These are phyloP conservation scores for Cerastis rubricosa DNA, from an alignment of 2,888 invertebrate genomes.

Conservation along the genomic window DNA sequence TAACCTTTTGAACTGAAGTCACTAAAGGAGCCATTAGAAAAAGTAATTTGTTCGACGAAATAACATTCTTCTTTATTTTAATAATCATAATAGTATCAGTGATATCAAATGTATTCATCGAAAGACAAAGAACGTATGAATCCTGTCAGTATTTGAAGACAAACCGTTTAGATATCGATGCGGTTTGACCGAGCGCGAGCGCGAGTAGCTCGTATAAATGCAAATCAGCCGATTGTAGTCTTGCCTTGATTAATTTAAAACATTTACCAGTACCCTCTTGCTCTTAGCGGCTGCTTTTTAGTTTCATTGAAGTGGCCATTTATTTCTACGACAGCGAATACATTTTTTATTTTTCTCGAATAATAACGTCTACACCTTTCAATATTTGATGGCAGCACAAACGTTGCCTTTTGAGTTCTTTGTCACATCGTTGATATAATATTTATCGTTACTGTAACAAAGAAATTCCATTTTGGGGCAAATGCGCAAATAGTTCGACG, in stretches of 20 bases:
- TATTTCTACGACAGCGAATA: conserved; percentile 37
- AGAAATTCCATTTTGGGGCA: conserved; percentile 88
- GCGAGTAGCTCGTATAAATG: conserved; percentile 84
- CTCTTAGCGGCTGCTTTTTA: conserved; percentile 69
- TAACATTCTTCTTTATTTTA: not conserved
- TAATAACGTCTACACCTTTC: conserved; percentile 60
- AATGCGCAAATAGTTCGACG: conserved; percentile 89
- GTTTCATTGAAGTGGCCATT: conserved; percentile 64
- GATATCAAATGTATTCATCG: conserved; percentile 1
- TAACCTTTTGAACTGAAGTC: not conserved
- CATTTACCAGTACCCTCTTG: conserved; percentile 77
- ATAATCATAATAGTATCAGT: not conserved
- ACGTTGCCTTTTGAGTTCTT: conserved; percentile 81
- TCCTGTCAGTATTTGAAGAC: conserved; percentile 65
- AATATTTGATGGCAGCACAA: conserved; percentile 79
- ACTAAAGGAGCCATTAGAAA: not conserved
- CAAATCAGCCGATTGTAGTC: conserved; percentile 84
- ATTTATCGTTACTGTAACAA: conserved; percentile 87
- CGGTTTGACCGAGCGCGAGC: conserved; percentile 74
- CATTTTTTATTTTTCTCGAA: conserved; percentile 49
- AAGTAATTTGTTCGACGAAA: not conserved
- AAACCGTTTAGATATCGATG: conserved; percentile 78
- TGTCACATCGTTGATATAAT: conserved; percentile 86
- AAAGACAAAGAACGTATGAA: conserved; percentile 62
- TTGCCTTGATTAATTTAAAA: conserved; percentile 84